phyloP scores from a whole-genome alignment of 2,888 invertebrate species.

The Tenodera sinensis region DNA sequence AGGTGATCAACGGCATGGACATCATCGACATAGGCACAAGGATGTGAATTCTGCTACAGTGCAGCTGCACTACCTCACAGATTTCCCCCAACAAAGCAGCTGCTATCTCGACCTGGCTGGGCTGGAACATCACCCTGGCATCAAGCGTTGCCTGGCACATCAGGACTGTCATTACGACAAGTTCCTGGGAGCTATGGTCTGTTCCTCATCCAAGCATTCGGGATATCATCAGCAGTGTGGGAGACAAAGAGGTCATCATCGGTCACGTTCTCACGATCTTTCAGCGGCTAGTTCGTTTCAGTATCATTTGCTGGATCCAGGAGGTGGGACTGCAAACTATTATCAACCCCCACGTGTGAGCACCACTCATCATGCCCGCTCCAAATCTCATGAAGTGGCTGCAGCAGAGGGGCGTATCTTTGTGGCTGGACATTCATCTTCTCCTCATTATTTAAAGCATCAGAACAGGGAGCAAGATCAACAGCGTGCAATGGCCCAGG shows the following conservation, averaged over 20 bases:
- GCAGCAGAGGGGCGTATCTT: constrained; percentile 26
- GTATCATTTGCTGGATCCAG: constrained; percentile 39
- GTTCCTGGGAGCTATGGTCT: constrained; percentile 39
- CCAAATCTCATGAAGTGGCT: constrained; percentile 23
- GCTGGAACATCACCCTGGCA: constrained; percentile 41
- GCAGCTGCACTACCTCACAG: constrained; percentile 22
- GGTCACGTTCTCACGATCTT: constrained; percentile 47
- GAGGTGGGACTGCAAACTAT: constrained; percentile 33
- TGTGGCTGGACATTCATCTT: constrained; percentile 38
- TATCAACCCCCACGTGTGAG: constrained; percentile 27
- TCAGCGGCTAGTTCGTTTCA: constrained; percentile 38
- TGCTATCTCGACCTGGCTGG: constrained; percentile 60
- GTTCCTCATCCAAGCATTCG: constrained; percentile 37
- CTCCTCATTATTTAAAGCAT: constrained; percentile 54
- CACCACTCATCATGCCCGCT: constrained; percentile 25
- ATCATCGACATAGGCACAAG: constrained; percentile 38
- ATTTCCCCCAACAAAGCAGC: constrained; percentile 38
- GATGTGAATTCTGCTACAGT: constrained; percentile 14
- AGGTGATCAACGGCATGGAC: constrained; percentile 32
- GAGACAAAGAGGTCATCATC: constrained; percentile 40
- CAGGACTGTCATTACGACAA: constrained; percentile 39
- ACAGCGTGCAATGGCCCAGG: constrained; percentile 57
- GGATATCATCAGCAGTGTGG: constrained; percentile 34
- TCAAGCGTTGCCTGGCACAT: constrained; percentile 32
- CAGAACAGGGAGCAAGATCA: constrained; percentile 59